These are phyloP conservation scores for Mesopsocus fuscifrons DNA, from an alignment of 2,888 invertebrate genomes.

Conservation along the genomic window DNA sequence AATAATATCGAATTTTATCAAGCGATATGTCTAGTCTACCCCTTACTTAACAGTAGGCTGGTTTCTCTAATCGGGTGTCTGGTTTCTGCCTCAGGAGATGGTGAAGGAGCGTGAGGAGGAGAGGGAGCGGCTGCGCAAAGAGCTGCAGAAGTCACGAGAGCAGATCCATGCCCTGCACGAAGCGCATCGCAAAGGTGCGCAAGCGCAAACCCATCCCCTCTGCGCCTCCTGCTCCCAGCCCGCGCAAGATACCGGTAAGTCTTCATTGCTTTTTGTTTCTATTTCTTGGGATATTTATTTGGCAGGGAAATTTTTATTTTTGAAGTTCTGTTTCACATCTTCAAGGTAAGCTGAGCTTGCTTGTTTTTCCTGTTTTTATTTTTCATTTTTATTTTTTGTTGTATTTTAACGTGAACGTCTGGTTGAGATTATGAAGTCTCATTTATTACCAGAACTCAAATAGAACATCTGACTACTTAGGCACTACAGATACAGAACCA, in stretches of 20 bases:
- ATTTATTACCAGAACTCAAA: too few species aligned
- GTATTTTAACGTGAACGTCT: too few species aligned
- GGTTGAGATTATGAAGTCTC: too few species aligned
- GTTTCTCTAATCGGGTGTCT: conserved; percentile 11
- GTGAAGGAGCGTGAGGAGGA: conserved; percentile 58
- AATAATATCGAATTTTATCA: too few species aligned
- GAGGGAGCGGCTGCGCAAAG: conserved; percentile 47
- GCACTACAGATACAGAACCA: too few species aligned
- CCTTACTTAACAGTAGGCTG: too few species aligned
- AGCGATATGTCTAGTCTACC: too few species aligned
- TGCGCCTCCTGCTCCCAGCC: neutral
- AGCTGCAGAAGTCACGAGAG: conserved; percentile 50
- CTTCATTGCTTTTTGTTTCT: neutral
- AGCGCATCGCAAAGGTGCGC: conserved; percentile 16
- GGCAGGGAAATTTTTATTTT: neutral
- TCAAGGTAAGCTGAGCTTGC: too few species aligned
- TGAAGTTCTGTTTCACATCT: neutral
- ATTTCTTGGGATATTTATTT: neutral
- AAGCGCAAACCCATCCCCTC: neutral
- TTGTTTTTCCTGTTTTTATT: neutral
- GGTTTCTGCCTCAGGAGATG: conserved; percentile 37
- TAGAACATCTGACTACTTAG: too few species aligned
- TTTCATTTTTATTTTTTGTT: too few species aligned
- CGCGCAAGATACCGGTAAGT: conserved; percentile 1
- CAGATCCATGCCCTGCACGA: conserved; percentile 37